Conservation (phyloP, 1,140 invertebrate species). For the Saccostrea echinata region DNA sequence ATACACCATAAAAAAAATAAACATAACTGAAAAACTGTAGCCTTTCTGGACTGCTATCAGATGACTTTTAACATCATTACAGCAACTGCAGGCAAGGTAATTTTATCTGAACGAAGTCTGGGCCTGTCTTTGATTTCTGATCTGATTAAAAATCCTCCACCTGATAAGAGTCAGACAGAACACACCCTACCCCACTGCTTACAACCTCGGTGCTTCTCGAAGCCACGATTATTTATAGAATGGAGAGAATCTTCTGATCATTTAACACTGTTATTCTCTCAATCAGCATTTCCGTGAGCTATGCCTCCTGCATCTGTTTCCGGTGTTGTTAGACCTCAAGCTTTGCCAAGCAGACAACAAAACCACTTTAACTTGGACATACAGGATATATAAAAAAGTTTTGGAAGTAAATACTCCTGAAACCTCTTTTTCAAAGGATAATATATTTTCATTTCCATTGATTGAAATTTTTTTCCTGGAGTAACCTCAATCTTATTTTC, state of each 20-base stretch:
- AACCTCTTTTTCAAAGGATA: background rate
- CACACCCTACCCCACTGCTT: constrained; percentile 20
- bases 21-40: constrained; percentile 18
- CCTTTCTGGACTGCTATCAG: constrained; percentile 12
- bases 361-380: constrained; percentile 25
- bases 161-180: constrained; percentile 30
- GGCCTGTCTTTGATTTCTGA: constrained; percentile 38
- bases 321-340: constrained; percentile 18
- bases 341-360: constrained; percentile 24
- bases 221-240: constrained; percentile 22
- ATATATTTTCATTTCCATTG: background rate
- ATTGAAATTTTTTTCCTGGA: background rate
- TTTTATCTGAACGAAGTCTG: constrained; percentile 35
- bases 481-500: background rate
- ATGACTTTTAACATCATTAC: constrained; percentile 28
- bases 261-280: constrained; percentile 27
- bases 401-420: background rate
- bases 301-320: constrained; percentile 37
- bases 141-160: constrained; percentile 17
- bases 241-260: constrained; percentile 16
- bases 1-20: background rate
- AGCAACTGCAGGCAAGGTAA: constrained; percentile 23
- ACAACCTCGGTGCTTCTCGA: background rate
- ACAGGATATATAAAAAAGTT: background rate
- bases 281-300: constrained; percentile 15